Base-by-base conservation (phyloP, 2,888 invertebrate genomes). In the Cryptosula pallasiana region DNA sequence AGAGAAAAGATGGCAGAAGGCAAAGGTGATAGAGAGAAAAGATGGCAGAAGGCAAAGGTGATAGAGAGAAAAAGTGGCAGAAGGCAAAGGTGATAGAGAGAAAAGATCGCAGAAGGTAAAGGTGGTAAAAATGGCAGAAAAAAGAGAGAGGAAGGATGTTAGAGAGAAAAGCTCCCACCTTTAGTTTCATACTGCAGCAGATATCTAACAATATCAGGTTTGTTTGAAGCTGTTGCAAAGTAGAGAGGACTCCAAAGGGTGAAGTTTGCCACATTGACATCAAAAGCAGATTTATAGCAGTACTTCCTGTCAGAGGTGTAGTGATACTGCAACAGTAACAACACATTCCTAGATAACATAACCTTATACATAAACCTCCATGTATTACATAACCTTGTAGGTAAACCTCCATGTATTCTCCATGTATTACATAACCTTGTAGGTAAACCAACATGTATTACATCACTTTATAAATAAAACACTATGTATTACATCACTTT, bases 191-290 rank as follows among this genome's bases (percentile, higher is more conserved):
- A 63, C 63, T 63, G 63, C 25, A 63, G 63, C 13, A 63, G 34
- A 32, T 63, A 63, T 32, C 63, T 2, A 20, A 63, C 63, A 13
- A 32, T 20, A 20, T 63, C 63, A 3, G 63, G 27, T n/a, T 63
- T 63, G 32, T 63, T 32, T 13, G 27, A 27, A 27, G 32, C 63
- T 74, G 25, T 71, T 71, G 72, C 73, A 75, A 16, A 23, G 55
- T 71, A 71, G 16, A 71, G 55, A 2, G 71, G 71, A 32, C 45
- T 71, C 54, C 54, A 54, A 2, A 45, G 71, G 25, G 36, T 23
- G 55, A 71, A 9, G 54, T 71, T 54, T 9, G 23, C 29, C 1
- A 54, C 55, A 32, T 71, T 71, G 3, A 71, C 29, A 32, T 71
- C 55, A 71, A 71, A 71, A 3, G 71, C 71, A 13, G 55, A 36